Base-by-base conservation (phyloP, 2,888 invertebrate species). In the Parelbella ahira region DNA sequence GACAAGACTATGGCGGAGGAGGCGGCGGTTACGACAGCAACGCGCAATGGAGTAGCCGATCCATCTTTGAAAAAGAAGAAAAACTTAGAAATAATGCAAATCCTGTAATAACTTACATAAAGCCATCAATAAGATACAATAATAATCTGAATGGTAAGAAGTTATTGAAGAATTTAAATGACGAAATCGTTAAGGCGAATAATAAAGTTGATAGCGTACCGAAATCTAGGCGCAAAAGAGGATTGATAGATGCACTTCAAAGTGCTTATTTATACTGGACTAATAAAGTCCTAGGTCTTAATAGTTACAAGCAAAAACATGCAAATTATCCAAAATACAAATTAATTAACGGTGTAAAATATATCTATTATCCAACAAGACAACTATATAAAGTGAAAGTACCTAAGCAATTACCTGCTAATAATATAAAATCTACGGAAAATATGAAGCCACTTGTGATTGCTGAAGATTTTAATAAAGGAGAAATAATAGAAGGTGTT, bases 21-120 rank as follows among this genome's bases (percentile, higher is more conserved):
- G 74, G 76, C 1, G 79, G 80, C 0, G 75, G 78, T 4, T 86
- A 87, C 54, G 86, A 87, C 39, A 74, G 82, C 1, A 86, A 86
- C 28, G 84, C 78, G 9, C 88, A 87, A 57, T 87, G 86, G 87
- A 86, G 82, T 54, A 84, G 83, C 52, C 60, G 86, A 58, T 79
- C 78, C 34, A 68, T 81, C 48, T 54, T 64, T 33, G 65, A 73
- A 47, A 61, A 60, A 29, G 58, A 62, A 49, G 60, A 54, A 28
- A 43, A 57, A 44, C 19, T 37, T 4, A 53, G 24, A 43, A 39
- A 45, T 3, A 47, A 49, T 32, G 54, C 53, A 3, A 54, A 62
- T 52, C 68, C 75, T 1, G 54, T 67, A 5, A 59, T 68, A 33
- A 53, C 75, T 0, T 74, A 75, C 20, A 58, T 68, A 0, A 65